These are phyloP conservation scores for Scomber colias DNA, from an alignment of 2,113 vertebrate species.

Conservation along the genomic window DNA sequence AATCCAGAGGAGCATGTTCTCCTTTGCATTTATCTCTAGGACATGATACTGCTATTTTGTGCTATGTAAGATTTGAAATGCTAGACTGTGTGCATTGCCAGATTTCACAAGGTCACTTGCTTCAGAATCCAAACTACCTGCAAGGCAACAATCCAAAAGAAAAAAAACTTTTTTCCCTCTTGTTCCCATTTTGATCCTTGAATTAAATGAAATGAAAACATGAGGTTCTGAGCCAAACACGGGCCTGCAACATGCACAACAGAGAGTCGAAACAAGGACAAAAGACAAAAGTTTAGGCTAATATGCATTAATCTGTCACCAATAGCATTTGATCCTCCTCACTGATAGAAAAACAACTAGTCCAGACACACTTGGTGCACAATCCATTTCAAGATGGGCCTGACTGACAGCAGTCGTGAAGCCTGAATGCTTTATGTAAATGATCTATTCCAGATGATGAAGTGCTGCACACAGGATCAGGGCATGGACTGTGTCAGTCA, in stretches of 20 bases:
- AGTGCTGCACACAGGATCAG: constrained; percentile 33
- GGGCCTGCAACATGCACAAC: background rate
- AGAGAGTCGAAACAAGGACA: constrained; percentile 40
- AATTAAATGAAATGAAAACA: background rate
- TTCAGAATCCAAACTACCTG: constrained; percentile 17
- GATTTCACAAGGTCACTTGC: constrained; percentile 46
- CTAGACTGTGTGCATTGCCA: constrained; percentile 10
- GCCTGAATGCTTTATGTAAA: constrained; percentile 47
- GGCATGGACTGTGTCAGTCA: constrained; percentile 15
- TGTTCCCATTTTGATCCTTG: background rate
- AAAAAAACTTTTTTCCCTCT: background rate
- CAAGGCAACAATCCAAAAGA: background rate
- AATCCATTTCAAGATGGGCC: constrained; percentile 41
- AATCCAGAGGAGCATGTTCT: constrained; percentile 58
- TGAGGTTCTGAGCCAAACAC: background rate
- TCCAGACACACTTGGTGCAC: constrained; percentile 47
- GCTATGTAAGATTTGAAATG: constrained; percentile 46
- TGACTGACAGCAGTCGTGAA: constrained; percentile 56
- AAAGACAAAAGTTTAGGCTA: constrained; percentile 42
- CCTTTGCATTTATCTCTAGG: constrained; percentile 39
- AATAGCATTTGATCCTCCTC: constrained; percentile 56
- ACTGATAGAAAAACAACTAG: constrained; percentile 64
- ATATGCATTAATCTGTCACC: constrained; percentile 60
- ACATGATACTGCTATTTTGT: constrained; percentile 30
- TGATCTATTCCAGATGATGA: constrained; percentile 28